These are phyloP conservation scores for Grantiella picta DNA, from an alignment of 2,113 vertebrate species.

Conservation along the genomic window DNA sequence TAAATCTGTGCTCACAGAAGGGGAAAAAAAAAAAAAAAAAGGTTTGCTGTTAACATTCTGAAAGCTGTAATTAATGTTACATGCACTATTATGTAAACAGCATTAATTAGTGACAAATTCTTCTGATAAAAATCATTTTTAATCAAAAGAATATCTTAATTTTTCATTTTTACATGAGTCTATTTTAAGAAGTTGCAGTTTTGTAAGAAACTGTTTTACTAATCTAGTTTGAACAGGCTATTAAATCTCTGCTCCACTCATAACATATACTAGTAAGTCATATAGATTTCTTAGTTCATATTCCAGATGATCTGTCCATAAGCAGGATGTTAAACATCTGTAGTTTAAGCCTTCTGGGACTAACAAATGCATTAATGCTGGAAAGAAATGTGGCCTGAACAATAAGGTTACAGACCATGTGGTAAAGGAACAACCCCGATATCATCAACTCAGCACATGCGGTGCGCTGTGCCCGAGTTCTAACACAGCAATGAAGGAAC, in stretches of 20 bases:
- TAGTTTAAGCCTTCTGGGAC: slow-evolving; percentile 89
- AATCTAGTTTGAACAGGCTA: slow-evolving; percentile 78
- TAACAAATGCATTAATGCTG: slow-evolving; percentile 91
- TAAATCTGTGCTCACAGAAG: slow-evolving; percentile 67
- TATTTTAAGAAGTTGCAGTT: slow-evolving; percentile 72
- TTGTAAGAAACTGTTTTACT: slow-evolving; percentile 71
- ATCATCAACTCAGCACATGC: slow-evolving; percentile 68
- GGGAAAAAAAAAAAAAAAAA: slow-evolving; percentile 19
- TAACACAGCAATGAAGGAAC: slow-evolving; percentile 45
- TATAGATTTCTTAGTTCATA: slow-evolving; percentile 81
- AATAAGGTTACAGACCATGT: slow-evolving; percentile 85
- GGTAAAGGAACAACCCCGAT: slow-evolving; percentile 68
- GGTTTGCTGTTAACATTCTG: slow-evolving; percentile 71
- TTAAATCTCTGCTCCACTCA: slow-evolving; percentile 76
- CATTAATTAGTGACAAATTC: slow-evolving; percentile 75
- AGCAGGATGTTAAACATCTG: slow-evolving; percentile 84
- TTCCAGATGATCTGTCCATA: slow-evolving; percentile 81
- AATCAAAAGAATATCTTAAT: slow-evolving; percentile 67
- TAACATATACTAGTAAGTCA: slow-evolving; percentile 78
- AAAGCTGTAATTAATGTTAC: slow-evolving; percentile 77
- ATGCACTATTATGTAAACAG: slow-evolving; percentile 74
- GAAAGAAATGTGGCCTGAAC: slow-evolving; percentile 89
- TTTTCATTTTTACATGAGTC: slow-evolving; percentile 62
- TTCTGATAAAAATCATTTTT: slow-evolving; percentile 73
- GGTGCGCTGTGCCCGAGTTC: slow-evolving; percentile 57